Percentiles rank a stretch among this genome's conserved stretches.
phyloP scores from a whole-genome alignment of 2,113 vertebrate species.

The Fukomys damarensis region DNA sequence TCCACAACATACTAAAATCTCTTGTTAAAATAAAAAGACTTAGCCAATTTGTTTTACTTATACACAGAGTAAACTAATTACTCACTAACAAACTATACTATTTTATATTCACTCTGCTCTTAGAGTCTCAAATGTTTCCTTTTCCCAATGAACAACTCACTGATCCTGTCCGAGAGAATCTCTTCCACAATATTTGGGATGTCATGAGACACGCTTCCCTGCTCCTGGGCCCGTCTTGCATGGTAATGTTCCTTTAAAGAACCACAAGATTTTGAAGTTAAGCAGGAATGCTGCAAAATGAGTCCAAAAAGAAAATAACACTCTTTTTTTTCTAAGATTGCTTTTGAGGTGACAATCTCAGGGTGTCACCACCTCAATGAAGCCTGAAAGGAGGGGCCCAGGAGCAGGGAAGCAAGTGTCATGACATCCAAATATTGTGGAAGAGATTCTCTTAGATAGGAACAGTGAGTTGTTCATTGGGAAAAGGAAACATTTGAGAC shows the following conservation, averaged over 20 bases:
- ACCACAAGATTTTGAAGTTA: too few relatives aligned
- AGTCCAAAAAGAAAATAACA: too few relatives aligned
- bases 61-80: neutral
- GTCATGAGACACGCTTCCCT: neutral
- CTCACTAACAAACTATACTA: neutral
- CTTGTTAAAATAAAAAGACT: neutral
- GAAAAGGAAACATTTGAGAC: slow-evolving; percentile 46
- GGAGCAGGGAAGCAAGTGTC: neutral
- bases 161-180: neutral
- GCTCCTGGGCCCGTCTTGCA: neutral
- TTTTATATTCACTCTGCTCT: neutral
- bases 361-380: too few relatives aligned
- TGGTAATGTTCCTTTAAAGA: too few relatives aligned
- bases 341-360: too few relatives aligned
- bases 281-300: too few relatives aligned
- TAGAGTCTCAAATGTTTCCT: slow-evolving; percentile 19
- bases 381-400: neutral
- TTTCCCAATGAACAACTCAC: neutral
- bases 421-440: neutral
- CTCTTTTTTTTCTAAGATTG: too few relatives aligned
- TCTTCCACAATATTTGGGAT: neutral
- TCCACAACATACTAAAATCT: neutral
- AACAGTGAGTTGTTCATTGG: neutral
- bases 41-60: neutral
- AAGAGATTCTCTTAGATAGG: neutral